Evolutionary conservation across 2,888 invertebrate species (phyloP).

Genomic region (Eilema depressum): DNA sequence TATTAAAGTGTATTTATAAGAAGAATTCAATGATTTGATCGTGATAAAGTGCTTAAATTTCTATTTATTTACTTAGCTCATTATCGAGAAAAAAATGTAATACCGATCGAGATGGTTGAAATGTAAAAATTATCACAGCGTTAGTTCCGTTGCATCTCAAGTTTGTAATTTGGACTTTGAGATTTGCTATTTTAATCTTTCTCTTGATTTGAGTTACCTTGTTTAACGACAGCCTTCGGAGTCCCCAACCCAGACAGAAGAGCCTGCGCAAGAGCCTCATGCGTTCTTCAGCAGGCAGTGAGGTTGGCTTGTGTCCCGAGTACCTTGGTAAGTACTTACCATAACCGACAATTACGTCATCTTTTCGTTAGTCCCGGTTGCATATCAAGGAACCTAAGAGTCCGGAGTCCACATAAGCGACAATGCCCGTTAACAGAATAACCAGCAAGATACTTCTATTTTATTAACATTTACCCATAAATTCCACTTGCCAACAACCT

Average conservation of each 20-base stretch:
- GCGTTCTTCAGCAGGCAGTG: not conserved
- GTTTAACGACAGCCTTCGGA: not conserved
- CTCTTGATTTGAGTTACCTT: not conserved
- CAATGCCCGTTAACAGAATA: not conserved
- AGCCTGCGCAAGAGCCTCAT: not conserved
- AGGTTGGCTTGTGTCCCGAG: not conserved
- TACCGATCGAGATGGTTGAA: no score
- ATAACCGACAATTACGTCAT: no score
- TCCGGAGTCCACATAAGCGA: not conserved
- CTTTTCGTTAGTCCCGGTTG: no score
- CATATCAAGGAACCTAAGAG: no score
- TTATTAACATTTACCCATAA: constrained; percentile 11
- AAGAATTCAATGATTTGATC: not conserved
- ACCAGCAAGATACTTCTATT: no score
- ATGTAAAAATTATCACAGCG: no score
- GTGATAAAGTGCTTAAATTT: not conserved
- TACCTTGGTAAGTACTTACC: no score
- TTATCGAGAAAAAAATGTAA: not conserved
- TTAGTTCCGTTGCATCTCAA: no score
- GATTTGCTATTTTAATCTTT: no score
- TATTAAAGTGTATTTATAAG: constrained; percentile 28
- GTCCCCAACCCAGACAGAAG: not conserved
- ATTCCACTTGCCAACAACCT: constrained; percentile 11
- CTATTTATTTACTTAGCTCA: not conserved
- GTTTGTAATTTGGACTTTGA: no score